Evolutionary conservation across 2,113 vertebrate species (phyloP).

Genomic region (Sphaerodactylus townsendi): DNA sequence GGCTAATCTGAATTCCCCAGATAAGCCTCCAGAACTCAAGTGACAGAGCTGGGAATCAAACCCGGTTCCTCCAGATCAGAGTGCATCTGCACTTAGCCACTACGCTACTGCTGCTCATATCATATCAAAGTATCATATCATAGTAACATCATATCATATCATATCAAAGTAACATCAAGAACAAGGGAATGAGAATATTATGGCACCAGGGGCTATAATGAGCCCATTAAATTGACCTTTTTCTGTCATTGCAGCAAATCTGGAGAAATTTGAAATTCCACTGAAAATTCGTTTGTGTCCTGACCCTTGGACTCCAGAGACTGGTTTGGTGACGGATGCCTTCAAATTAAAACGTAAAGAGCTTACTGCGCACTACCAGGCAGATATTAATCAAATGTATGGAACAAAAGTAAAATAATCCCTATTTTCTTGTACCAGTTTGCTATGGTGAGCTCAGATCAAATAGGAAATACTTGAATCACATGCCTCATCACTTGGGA

Average conservation of each 20-base stretch:
- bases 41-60: too few relatives aligned
- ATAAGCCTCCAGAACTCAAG: too few relatives aligned
- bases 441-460: constrained; percentile 69
- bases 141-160: too few relatives aligned
- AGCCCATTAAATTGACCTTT: not conserved
- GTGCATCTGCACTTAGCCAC: too few relatives aligned
- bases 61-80: too few relatives aligned
- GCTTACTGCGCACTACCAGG: constrained; percentile 87
- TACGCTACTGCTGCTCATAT: too few relatives aligned
- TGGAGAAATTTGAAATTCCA: constrained; percentile 95
- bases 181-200: not conserved
- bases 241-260: constrained; percentile 74
- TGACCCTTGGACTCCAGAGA: constrained; percentile 95
- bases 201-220: not conserved
- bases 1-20: too few relatives aligned
- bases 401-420: constrained; percentile 76
- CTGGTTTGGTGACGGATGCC: constrained; percentile 92
- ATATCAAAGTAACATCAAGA: too few relatives aligned
- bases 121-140: too few relatives aligned
- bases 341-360: constrained; percentile 96
- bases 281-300: constrained; percentile 89
- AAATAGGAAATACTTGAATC: constrained; percentile 81
- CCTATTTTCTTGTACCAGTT: constrained; percentile 16
- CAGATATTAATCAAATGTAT: constrained; percentile 92
- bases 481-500: constrained; percentile 71